phyloP scores from a whole-genome alignment of 2,888 invertebrate genomes.

The Sympetrum striolatum region DNA sequence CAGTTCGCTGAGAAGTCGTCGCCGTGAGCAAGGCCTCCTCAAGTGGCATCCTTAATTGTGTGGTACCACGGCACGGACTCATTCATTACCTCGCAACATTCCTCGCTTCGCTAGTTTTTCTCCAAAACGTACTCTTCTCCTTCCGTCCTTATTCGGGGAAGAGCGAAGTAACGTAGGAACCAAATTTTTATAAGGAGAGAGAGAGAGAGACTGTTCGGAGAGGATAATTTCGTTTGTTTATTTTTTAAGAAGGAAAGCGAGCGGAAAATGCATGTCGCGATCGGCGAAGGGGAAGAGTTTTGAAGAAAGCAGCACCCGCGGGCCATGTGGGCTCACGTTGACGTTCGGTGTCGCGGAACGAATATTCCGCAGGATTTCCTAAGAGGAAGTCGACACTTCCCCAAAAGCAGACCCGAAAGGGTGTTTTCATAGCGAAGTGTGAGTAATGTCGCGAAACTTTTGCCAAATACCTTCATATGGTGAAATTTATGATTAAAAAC shows the following conservation, averaged over 20 bases:
- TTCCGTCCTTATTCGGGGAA: background rate
- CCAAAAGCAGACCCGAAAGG: no score
- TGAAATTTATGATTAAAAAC: no score
- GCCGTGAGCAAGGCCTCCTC: background rate
- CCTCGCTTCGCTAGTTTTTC: background rate
- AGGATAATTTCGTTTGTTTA: background rate
- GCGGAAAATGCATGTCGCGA: no score
- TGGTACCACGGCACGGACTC: background rate
- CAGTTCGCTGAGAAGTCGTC: background rate
- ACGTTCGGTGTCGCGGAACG: no score
- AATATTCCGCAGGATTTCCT: no score
- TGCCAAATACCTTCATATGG: no score
- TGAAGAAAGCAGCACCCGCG: no score
- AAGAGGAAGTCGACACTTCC: no score
- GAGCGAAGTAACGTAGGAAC: background rate
- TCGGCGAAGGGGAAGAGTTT: no score
- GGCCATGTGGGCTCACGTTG: no score
- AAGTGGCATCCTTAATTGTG: background rate
- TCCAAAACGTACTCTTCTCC: background rate
- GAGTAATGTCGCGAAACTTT: no score
- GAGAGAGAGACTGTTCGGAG: background rate
- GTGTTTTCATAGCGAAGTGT: no score
- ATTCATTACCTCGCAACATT: background rate
- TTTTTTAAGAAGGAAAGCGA: background rate
- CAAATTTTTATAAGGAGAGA: background rate